Evolutionary conservation across 64 coral and sea anemone genomes (phyloP), one percentile per base, ranked within the genome.

Genomic region (Montipora capricornis): DNA sequence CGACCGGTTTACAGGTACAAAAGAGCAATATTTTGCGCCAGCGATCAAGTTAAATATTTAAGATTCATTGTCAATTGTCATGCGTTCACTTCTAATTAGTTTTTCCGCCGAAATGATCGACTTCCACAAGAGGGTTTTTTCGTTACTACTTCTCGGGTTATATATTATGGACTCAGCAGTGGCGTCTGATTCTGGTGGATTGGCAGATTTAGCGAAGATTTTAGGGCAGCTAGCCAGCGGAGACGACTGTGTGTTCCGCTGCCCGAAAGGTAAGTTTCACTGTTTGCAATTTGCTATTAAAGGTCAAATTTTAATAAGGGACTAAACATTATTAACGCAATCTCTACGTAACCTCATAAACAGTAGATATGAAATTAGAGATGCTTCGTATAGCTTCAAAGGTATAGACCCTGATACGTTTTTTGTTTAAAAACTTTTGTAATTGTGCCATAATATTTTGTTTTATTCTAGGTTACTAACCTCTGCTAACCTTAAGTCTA

Each of bases 121-220:
- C 0, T 4, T 49, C 5, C 76, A 86, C 3, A 49, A 45, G 66
- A 49, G 26, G 68, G 9, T 89, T 17, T 44, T 59, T 2, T 66
- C 16, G 47, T 78, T 89, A 19, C 11, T 89, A 8, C 60, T 89
- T 61, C 15, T 79, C 48, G 50, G 87, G 1, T 37, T 37, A 37
- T 62, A 67, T 74, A 1, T 78, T 20, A 13, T 93, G 26, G 64
- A 93, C 37, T 5, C 20, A 81, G 64, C 73, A 73, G 61, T 37
- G 5, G 78, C 76, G 51, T 57, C 58, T 9, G 22, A 93, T 69
- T 24, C 22, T 19, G 70, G 57, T 24, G 76, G 83, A 73, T 78
- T 93, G 6, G 92, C 74, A 80, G 76, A 93, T 81, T 80, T 93
- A 29, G 92, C 92, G 5, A 93, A 88, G 55, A 80, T 93, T 88